Evolutionary conservation across 2,113 vertebrate species (phyloP), one percentile per base, ranked within the genome.

Genomic region (Oreochromis niloticus): DNA sequence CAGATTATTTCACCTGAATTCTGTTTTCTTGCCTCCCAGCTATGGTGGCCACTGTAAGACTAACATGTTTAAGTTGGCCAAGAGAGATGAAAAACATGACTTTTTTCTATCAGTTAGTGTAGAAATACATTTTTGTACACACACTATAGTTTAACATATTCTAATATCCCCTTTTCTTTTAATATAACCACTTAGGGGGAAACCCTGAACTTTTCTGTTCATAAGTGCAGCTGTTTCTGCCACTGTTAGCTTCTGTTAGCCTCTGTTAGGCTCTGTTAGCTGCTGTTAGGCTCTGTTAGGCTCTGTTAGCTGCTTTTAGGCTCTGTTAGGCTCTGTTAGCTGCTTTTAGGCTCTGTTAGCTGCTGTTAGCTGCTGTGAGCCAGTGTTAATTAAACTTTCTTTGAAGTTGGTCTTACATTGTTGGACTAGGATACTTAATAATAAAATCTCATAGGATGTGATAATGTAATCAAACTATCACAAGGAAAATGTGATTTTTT

Each of bases 61-160:
- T 63, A 63, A 4, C 1, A 63, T 36, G 59, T n/a, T 63, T 3
- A 36, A 11, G 32, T 63, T 2, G 1, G 59, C 32, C 17, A 6
- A 36, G 32, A 36, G 1, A 63, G 32, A 63, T 63, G 32, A 63
- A n/a, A 63, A 59, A 59, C 57, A 36, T 63, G 32, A 63, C 17
- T 63, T 63, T 63, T 63, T 63, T n/a, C 9, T 36, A 63, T n/a
- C 59, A 63, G 59, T 63, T 63, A 36, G 17, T 36, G 32, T 63
- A 63, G 0, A 63, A 63, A 63, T n/a, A 0, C 9, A 63, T 12
- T 63, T 59, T 36, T 63, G 32, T 63, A 63, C 0, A 1, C 0
- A 1, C 4, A 0, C 9, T 63, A 32, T 63, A 63, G 36, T 36
- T 63, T n/a, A 63, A 63, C 59, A 36, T 63, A 63, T 36, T 63